Evolutionary conservation across 2,888 invertebrate genomes (phyloP), one percentile per base, ranked within the genome.

Genomic region (Melangyna quadrimaculata): DNA sequence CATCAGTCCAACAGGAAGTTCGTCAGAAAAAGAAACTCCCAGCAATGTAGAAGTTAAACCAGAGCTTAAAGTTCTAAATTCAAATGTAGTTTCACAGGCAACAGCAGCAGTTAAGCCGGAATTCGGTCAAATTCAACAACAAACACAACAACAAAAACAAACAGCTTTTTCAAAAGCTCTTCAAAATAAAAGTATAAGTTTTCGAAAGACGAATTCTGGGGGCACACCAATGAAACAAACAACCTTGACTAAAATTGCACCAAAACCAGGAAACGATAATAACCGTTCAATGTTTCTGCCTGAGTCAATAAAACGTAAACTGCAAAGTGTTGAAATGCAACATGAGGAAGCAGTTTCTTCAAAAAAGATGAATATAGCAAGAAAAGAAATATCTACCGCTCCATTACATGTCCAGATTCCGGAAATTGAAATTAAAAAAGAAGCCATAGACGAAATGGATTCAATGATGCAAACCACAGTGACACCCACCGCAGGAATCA

Each of bases 101-200:
- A 0, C 45, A 10, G 32, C 69, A 32, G 10, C 45, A 14, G 37
- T 69, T n/a, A 67, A 63, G 37, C 53, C 78, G 0, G 78, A 82
- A 10, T 53, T 65, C 8, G 43, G 9, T 12, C 55, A 63, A 12
- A n/a, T n/a, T n/a, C 70, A 57, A 35, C 63, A 67, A n/a, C 53
- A 80, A n/a, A n/a, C n/a, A 6, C 73, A 65, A 22, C 48, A 48
- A 6, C 65, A 63, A 37, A 55, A 72, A 24, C 72, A 24, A 45
- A 48, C 78, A 17, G 77, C 87, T 0, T 70, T 78, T 17, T 53
- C 87, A 17, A 87, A 89, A 12, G 90, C 89, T 0, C 87, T 91
- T 0, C 91, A 91, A 61, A 90, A 90, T 75, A 91, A 91, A 35
- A 90, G 90, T 0, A 91, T 91, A 8, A 91, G 90, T 1, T 87